Evolutionary conservation across 2,888 invertebrate species (phyloP), one percentile per base, ranked within the genome.

Genomic region (Lydus trimaculatus): DNA sequence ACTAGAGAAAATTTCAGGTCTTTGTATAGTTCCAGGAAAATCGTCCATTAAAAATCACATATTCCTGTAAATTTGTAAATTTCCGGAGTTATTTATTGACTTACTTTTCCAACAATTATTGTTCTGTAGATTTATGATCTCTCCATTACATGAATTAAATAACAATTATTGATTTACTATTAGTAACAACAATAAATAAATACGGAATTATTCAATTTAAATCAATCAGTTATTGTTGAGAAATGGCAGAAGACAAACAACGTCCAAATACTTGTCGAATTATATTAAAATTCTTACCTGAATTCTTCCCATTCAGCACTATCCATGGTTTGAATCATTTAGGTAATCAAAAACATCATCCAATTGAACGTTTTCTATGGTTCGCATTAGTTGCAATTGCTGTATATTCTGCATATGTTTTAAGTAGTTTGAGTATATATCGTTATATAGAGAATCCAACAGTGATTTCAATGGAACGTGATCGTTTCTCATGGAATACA

Each of bases 391-490:
- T 83, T 7, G 75, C 67, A 20, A 59, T 73, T 5, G 82, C 82
- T 0, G 67, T 80, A n/a, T 83, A 81, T 63, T 80, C 80, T 0
- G 79, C 82, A 28, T 67, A 72, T 4, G 71, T 78, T 28, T 71
- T 84, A 48, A 91, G 91, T 28, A 84, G 85, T 69, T 85, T 88
- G 58, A 91, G 91, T 8, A 89, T 91, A 89, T 82, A 72, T n/a
- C 66, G 92, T 31, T 92, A 91, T 80, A 90, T 90, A 82, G 90
- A 89, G 56, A 91, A 91, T 7, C 92, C 92, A 1, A 91, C 91
- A 56, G 92, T 92, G 6, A 89, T 92, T 36, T 91, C 92, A 23
- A 91, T 92, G 90, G 92, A 92, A 81, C 86, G 92, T 1, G 91
- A 92, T 80, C 89, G 91, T 31, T 89, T 90, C 72, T 88, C 90